phyloP scores from a whole-genome alignment of 2,888 invertebrate species.

The Metopia argyrocephala region DNA sequence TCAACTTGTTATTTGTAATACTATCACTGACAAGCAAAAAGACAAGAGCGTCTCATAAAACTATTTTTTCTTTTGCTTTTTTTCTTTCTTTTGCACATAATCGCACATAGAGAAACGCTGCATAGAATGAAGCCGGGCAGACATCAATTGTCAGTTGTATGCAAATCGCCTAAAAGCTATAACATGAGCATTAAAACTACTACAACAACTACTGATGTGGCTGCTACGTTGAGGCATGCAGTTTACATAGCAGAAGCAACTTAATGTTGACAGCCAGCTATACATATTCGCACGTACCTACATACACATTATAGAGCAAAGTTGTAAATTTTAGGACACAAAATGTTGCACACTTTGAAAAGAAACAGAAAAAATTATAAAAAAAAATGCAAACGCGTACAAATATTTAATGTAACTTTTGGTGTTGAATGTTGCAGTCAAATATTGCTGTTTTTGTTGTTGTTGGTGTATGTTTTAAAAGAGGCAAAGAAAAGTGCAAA shows the following conservation, averaged over 20 bases:
- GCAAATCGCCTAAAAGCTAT: constrained; percentile 59
- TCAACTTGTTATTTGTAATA: constrained; percentile 56
- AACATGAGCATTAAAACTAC: constrained; percentile 62
- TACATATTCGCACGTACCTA: constrained; percentile 19
- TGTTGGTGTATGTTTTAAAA: constrained; percentile 14
- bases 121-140: neutral
- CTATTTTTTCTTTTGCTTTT: neutral
- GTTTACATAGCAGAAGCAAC: constrained; percentile 44
- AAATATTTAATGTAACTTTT: constrained; percentile 25
- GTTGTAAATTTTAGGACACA: constrained; percentile 50
- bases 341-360: constrained; percentile 25
- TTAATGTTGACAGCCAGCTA: constrained; percentile 37
- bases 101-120: neutral
- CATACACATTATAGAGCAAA: constrained; percentile 34
- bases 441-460: constrained; percentile 15
- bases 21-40: constrained; percentile 54
- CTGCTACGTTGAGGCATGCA: neutral
- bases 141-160: constrained; percentile 60
- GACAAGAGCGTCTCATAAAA: constrained; percentile 35
- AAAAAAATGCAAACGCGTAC: constrained; percentile 15
- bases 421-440: constrained; percentile 45
- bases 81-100: neutral
- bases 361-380: neutral
- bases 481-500: neutral
- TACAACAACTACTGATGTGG: neutral